Evolutionary conservation across 2,113 vertebrate species (phyloP).

Genomic region (Oncorhynchus kisutch): DNA sequence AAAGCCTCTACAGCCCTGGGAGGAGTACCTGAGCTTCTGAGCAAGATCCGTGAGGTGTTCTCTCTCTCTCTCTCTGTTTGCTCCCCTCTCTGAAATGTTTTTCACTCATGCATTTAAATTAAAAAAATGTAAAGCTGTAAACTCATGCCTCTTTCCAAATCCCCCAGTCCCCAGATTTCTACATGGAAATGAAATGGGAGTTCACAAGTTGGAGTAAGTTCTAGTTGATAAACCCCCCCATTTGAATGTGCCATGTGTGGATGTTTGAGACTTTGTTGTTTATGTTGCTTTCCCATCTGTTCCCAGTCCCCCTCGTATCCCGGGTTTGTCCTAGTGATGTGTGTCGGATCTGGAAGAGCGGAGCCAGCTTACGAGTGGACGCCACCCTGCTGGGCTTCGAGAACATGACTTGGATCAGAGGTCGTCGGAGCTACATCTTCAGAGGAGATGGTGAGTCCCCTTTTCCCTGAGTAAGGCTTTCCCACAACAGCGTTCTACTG

Average conservation of each 20-base stretch:
- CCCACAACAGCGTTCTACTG: neutral
- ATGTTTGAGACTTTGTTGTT: neutral
- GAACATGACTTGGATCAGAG: constrained; percentile 98
- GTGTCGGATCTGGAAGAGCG: constrained; percentile 97
- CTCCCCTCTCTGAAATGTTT: neutral
- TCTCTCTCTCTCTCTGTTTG: neutral
- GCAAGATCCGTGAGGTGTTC: constrained; percentile 87
- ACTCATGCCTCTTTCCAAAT: neutral
- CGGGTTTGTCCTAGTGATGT: constrained; percentile 93
- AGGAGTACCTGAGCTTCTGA: constrained; percentile 91
- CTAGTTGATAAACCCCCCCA: neutral
- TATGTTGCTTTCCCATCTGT: constrained; percentile 18
- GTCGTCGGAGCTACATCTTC: constrained; percentile 93
- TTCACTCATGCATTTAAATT: neutral
- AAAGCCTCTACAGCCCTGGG: constrained; percentile 90
- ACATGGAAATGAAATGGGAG: constrained; percentile 85
- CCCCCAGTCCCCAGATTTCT: constrained; percentile 77
- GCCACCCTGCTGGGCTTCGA: constrained; percentile 93
- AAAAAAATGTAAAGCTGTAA: too few relatives aligned
- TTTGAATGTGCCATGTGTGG: neutral
- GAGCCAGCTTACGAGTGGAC: constrained; percentile 90
- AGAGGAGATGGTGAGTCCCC: constrained; percentile 84
- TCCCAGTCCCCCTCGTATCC: constrained; percentile 90
- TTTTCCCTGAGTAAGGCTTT: too few relatives aligned
- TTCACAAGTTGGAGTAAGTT: constrained; percentile 82